Base-by-base conservation (phyloP, 2,888 invertebrate species). In the Eristalinus sepulchralis region DNA sequence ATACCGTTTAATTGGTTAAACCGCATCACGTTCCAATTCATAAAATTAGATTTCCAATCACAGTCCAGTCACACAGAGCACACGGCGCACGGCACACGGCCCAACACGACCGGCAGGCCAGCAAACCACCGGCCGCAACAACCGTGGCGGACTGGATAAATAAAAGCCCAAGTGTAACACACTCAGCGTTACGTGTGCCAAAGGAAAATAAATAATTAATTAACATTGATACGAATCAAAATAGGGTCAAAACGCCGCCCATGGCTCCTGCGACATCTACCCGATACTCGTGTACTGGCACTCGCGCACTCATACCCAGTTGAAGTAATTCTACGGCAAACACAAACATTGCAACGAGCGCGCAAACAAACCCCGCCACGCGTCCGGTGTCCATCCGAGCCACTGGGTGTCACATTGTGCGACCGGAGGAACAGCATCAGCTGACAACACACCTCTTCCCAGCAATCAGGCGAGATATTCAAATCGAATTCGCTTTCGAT, bases 141-240 rank as follows among this genome's bases (percentile, higher is more conserved):
- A 27, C 24, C 24, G 36, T n/a, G 24, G 55, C 24, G 39, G 34
- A 77, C 64, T 71, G 71, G 27, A 60, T 53, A 47, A 72, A 72
- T 55, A 67, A 83, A 71, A 63, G 24, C 53, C 27, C 53, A 62
- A 83, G 31, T 77, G 55, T 62, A 73, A 63, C 67, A 70, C 63
- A 39, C 22, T 66, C 57, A 10, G 34, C 64, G 60, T 80, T 70
- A 70, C 77, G 72, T 85, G 55, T 67, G 80, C 81, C 66, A 85
- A 81, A 85, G 77, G 76, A 77, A 85, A 81, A 85, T 77, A 85
- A 84, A 77, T 73, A 81, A 85, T 81, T 85, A 85, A 85, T 85
- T 81, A 81, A 81, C 85, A 78, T 81, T 72, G 64, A 85, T 81
- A 64, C 59, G 67, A 71, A 81, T 81, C 72, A 55, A 68, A 85